phyloP scores from a whole-genome alignment of 2,113 vertebrate species.

The Galbula dea region DNA sequence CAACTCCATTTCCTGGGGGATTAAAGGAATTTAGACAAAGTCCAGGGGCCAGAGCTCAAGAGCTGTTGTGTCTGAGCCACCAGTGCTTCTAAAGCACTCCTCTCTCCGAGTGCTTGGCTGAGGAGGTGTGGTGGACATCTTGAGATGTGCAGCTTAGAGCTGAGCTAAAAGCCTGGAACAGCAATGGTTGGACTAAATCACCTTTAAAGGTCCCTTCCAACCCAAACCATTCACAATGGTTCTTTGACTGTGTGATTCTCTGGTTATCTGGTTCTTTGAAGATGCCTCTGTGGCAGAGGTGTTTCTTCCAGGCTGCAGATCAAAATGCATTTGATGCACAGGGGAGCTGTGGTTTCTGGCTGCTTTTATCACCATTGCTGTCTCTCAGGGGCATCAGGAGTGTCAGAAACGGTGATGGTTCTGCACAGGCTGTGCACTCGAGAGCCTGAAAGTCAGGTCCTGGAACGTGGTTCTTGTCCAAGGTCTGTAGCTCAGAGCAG shows the following conservation, averaged over 20 bases:
- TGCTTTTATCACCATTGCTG: background rate
- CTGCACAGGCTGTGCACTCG: background rate
- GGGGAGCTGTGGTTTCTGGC: background rate
- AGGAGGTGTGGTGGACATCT: background rate
- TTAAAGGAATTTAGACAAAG: background rate
- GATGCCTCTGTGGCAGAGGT: background rate
- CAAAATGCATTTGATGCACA: background rate
- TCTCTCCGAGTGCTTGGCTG: background rate
- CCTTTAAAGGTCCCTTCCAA: background rate
- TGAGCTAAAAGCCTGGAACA: background rate
- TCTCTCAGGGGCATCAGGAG: background rate
- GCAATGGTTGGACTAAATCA: background rate
- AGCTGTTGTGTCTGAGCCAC: background rate
- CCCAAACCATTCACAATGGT: background rate
- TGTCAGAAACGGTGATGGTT: background rate
- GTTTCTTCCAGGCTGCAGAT: background rate
- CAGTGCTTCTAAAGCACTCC: background rate
- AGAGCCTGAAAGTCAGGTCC: background rate
- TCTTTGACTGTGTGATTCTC: background rate
- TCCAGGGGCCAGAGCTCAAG: background rate
- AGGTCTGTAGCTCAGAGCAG: background rate
- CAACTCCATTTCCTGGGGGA: background rate
- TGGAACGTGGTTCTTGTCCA: background rate
- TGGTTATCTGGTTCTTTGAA: background rate
- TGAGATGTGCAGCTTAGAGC: background rate